phyloP scores from a whole-genome alignment of 2,113 vertebrate species.

The Stegostoma tigrinum region DNA sequence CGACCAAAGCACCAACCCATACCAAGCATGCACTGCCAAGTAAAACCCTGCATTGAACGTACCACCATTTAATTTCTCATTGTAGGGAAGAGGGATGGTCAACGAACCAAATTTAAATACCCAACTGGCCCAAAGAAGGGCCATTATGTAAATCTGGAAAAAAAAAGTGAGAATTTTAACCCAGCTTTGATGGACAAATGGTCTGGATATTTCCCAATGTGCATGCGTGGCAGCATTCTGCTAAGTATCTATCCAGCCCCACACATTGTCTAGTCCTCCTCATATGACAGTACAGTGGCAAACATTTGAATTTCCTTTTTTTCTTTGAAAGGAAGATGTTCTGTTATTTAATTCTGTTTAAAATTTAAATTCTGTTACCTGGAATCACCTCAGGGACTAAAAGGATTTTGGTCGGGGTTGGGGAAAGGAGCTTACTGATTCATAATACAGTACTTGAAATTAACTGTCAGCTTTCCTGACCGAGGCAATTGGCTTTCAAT shows the following conservation, averaged over 20 bases:
- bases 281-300: not conserved
- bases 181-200: conserved; percentile 8
- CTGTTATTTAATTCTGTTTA: not conserved
- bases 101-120: conserved; percentile 34
- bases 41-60: conserved; percentile 27
- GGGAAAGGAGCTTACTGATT: not conserved
- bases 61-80: conserved; percentile 33
- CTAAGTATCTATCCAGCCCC: not conserved
- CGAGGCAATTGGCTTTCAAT: not conserved
- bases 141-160: conserved; percentile 33
- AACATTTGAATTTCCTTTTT: not conserved
- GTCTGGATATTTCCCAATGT: conserved; percentile 5
- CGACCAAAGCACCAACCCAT: conserved; percentile 33
- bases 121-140: conserved; percentile 27
- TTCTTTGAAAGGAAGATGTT: not conserved
- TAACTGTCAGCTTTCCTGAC: not conserved
- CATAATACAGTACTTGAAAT: not conserved
- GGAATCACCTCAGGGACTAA: not conserved
- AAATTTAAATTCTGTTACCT: not conserved
- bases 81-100: conserved; percentile 32
- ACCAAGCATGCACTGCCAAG: conserved; percentile 33
- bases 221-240: not conserved
- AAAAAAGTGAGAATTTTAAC: conserved; percentile 34
- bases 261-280: not conserved
- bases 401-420: not conserved